phyloP scores from a whole-genome alignment of 2,113 vertebrate species.

The Leiothrix lutea region DNA sequence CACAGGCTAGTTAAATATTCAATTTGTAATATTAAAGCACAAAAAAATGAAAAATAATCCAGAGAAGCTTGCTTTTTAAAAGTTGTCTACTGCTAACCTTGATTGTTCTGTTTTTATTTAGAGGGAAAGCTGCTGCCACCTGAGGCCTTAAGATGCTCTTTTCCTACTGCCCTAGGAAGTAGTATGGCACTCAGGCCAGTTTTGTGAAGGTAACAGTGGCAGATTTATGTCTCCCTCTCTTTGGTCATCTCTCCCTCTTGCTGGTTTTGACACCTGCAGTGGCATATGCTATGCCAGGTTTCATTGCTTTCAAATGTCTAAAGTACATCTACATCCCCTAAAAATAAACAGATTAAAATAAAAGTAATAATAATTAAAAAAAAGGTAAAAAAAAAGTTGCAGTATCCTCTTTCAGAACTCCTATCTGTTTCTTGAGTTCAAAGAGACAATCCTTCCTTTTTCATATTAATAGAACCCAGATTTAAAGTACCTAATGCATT shows the following conservation, averaged over 20 bases:
- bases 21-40: neutral
- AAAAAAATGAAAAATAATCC: neutral
- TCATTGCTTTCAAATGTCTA: neutral
- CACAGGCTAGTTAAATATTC: neutral
- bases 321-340: neutral
- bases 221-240: neutral
- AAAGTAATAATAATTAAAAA: neutral
- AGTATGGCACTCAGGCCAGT: neutral
- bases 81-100: neutral
- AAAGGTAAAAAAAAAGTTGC: neutral
- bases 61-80: neutral
- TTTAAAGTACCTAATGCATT: neutral
- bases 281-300: neutral
- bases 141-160: neutral
- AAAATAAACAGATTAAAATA: neutral
- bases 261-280: neutral
- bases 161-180: neutral
- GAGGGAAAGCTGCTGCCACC: conserved; percentile 56
- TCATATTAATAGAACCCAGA: neutral
- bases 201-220: neutral
- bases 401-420: neutral
- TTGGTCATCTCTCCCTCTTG: neutral
- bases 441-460: neutral
- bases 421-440: neutral
- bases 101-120: neutral